These are phyloP conservation scores for Catharus bicknelli DNA, from an alignment of 2,113 vertebrate genomes.

Conservation along the genomic window DNA sequence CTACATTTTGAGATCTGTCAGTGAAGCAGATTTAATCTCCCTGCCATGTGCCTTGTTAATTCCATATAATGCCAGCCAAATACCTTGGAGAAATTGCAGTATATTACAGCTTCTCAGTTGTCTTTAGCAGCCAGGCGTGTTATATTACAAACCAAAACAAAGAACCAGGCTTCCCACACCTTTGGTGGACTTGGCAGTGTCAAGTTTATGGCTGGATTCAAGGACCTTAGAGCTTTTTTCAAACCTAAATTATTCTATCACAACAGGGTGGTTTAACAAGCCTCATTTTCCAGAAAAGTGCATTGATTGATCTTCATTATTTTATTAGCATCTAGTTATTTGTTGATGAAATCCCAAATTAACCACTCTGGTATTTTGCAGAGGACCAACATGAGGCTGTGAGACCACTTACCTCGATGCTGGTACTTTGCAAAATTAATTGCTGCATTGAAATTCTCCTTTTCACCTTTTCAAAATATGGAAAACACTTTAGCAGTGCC, in stretches of 20 bases:
- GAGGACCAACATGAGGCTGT: slow-evolving; percentile 21
- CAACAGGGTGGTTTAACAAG: background rate
- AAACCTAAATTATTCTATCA: background rate
- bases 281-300: background rate
- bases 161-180: background rate
- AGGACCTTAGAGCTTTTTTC: background rate
- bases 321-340: slow-evolving; percentile 27
- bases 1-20: slow-evolving; percentile 57
- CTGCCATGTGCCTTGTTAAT: slow-evolving; percentile 54
- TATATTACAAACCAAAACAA: slow-evolving; percentile 8
- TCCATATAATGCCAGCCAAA: slow-evolving; percentile 57
- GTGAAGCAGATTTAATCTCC: slow-evolving; percentile 60
- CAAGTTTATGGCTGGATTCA: background rate
- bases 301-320: slow-evolving; percentile 6
- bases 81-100: slow-evolving; percentile 38
- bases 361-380: slow-evolving; percentile 5
- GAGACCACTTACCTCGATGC: slow-evolving; percentile 4
- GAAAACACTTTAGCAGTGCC: background rate
- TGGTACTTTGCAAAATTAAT: slow-evolving; percentile 47
- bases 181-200: background rate
- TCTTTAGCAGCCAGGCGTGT: background rate
- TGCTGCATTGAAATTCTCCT: slow-evolving; percentile 5
- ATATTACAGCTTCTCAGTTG: slow-evolving; percentile 17
- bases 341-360: slow-evolving; percentile 48
- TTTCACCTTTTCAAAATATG: background rate